phyloP scores from a whole-genome alignment of 1,140 invertebrate species.

The Medauroidea extradentata region DNA sequence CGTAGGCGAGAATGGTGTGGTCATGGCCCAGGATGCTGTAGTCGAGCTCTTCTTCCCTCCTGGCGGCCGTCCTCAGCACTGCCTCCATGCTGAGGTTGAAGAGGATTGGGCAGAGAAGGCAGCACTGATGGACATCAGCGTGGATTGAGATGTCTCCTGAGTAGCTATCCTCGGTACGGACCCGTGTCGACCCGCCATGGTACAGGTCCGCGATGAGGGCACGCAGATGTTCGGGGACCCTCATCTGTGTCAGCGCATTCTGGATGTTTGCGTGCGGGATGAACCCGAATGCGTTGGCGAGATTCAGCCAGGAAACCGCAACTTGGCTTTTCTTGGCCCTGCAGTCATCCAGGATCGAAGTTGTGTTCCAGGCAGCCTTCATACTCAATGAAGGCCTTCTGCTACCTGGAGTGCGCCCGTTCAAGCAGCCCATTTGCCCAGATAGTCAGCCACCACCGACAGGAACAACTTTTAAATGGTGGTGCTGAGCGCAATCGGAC shows the following conservation, averaged over 20 bases:
- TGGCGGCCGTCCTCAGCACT: too few species aligned
- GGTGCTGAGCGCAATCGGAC: conserved; percentile 31
- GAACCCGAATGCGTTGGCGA: not conserved
- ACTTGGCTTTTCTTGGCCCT: not conserved
- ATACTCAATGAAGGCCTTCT: conserved; percentile 20
- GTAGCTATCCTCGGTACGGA: not conserved
- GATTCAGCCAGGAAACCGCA: not conserved
- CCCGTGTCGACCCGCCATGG: not conserved
- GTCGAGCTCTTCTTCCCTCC: too few species aligned
- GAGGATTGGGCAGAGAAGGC: conserved; percentile 16
- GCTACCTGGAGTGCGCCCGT: not conserved
- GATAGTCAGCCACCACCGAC: conserved; percentile 19
- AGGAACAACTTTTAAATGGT: conserved; percentile 35
- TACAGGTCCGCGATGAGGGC: not conserved
- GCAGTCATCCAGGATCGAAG: not conserved
- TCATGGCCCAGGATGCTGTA: too few species aligned
- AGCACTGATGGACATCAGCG: not conserved
- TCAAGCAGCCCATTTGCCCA: not conserved
- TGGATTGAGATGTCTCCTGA: conserved; percentile 17
- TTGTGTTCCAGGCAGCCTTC: conserved; percentile 15
- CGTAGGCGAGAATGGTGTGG: not conserved
- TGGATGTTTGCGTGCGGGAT: not conserved
- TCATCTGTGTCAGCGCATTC: not conserved
- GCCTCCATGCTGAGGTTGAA: conserved; percentile 37
- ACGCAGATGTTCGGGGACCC: not conserved